Base-by-base conservation (phyloP, 53 echinoderm and acorn worm species). In the Stichopus horrens region DNA sequence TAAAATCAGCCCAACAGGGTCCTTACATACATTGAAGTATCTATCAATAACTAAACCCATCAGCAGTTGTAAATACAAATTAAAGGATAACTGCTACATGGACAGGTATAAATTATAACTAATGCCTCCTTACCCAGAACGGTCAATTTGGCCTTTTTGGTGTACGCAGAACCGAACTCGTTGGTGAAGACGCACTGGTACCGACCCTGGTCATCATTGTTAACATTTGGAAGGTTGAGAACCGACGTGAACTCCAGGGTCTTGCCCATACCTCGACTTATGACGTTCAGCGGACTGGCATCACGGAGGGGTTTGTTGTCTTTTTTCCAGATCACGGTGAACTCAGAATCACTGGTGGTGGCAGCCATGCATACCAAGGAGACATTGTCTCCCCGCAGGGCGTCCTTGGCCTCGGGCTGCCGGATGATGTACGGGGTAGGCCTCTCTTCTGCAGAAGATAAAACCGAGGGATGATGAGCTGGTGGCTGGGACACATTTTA, bases 181-280 rank as follows among this genome's bases (percentile, higher is more conserved):
- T 98, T 98, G 10, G 90, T 89, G 86, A 98, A 93, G 86, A 98
- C 90, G 73, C 98, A 98, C 86, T 95, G 95, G 76, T 93, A 98
- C 21, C 92, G 88, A 52, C 98, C 98, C 91, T 95, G 91, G 75
- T 93, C 89, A 9, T 82, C 90, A 85, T 98, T 92, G 5, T 83
- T 58, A 79, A 98, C 90, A 86, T 93, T 89, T 58, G 91, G 74
- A 19, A 98, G 92, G 63, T 80, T 86, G 86, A 98, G 91, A 5
- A 92, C 93, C 9, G 94, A 93, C 55, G 91, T 95, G 74, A 94
- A 94, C 82, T 95, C 89, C 4, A 88, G 76, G 52, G 90, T 86
- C 88, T 92, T 90, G 4, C 88, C 92, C 54, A 86, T 89, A 21
- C 90, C 90, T 21, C 88, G 83, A 57, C 93, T 89, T 54, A 86